Evolutionary conservation across 92 coral and sea anemone species (phyloP).

Genomic region (Palythoa grandiflora): DNA sequence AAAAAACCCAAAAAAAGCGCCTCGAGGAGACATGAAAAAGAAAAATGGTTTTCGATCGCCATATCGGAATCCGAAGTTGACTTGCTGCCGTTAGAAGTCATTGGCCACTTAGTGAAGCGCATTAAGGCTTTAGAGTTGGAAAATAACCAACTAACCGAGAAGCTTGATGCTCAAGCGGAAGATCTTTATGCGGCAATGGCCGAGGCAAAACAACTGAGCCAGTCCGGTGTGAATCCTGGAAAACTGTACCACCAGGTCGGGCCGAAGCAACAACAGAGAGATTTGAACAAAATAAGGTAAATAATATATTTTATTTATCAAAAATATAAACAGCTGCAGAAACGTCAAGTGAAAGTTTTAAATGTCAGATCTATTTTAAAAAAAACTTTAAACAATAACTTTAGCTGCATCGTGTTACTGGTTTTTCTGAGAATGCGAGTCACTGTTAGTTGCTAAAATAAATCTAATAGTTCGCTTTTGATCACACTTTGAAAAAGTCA

Average conservation of each 20-base stretch:
- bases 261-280: neutral
- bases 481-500: neutral
- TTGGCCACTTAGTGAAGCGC: neutral
- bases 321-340: neutral
- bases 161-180: neutral
- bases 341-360: neutral
- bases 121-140: neutral
- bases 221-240: slow-evolving; percentile 8
- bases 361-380: neutral
- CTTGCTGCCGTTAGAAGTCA: neutral
- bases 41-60: neutral
- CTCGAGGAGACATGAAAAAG: neutral
- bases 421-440: neutral
- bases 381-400: neutral
- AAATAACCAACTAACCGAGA: neutral
- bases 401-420: neutral
- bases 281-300: neutral
- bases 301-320: neutral
- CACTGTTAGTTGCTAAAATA: neutral
- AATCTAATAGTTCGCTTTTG: slow-evolving; percentile 5
- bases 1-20: neutral
- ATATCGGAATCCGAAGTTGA: neutral
- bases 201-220: neutral
- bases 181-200: neutral
- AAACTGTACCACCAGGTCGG: neutral